Base-by-base conservation (phyloP, 2,888 invertebrate genomes). In the Idaea straminata region DNA sequence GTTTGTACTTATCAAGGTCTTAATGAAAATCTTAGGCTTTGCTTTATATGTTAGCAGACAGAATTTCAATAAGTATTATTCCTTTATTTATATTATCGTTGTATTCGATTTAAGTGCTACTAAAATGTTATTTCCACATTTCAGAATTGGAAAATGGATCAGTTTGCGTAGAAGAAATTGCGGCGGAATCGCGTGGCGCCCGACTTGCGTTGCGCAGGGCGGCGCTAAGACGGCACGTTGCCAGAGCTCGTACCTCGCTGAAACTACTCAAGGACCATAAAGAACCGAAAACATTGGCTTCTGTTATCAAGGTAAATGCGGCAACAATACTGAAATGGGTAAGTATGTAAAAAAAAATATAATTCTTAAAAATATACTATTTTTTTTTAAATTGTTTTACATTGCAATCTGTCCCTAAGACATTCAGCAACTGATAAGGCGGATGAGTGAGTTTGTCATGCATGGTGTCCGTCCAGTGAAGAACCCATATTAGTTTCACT, bases 181-280 rank as follows among this genome's bases (percentile, higher is more conserved):
- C 89, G 0, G 87, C 86, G 35, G 91, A 92, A 67, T 84, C 87
- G 0, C 83, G 93, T 0, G 88, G 88, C 0, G 86, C 89, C 1
- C 77, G 93, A 0, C 74, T 93, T 5, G 89, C 89, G 16, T 70
- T 90, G 15, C 87, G 93, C 0, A 81, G 90, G 7, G 91, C 91
- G 0, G 91, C 92, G 7, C 71, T 93, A 63, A 80, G 92, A 10
- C 77, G 92, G n/a, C 90, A 90, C 57, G 87, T 91, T 5, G 84
- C 82, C 4, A 81, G 86, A 5, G 90, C 88, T 0, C 83, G 86
- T 64, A 76, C 83, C 0, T 74, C 86, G 10, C 73, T 89, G 13
- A 75, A 80, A 6, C 78, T 87, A 5, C 69, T 82, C 15, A 75
- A 74, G 16, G 78, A 80, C 61, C 82, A 84, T 65, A 78, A 72